Conservation (phyloP, 2,888 invertebrate species). For the Leucozona laternaria region DNA sequence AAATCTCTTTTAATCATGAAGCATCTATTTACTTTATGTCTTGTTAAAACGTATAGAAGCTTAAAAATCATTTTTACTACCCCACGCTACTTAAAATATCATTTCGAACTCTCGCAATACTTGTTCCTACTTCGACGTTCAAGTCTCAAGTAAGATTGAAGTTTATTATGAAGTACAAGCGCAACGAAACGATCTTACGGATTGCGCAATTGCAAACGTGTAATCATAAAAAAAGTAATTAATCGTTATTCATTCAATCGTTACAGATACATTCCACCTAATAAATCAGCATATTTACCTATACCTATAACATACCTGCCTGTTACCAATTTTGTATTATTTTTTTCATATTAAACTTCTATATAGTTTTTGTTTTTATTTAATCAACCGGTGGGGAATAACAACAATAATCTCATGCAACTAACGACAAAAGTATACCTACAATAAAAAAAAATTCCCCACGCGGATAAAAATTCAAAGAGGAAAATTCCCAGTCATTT, state of each 20-base stretch:
- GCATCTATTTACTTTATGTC: not conserved
- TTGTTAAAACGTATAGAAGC: not conserved
- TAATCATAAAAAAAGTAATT: conserved; percentile 41
- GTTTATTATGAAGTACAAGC: conserved; percentile 11
- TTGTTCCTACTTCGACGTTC: not conserved
- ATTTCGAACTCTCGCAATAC: not conserved
- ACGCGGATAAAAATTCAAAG: conserved; percentile 18
- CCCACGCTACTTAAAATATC: not conserved
- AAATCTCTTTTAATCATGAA: not conserved
- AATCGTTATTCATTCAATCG: conserved; percentile 47
- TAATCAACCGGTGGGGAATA: not conserved
- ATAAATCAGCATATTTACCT: not conserved
- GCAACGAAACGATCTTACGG: not conserved
- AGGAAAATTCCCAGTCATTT: conserved; percentile 68
- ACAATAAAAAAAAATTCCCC: conserved; percentile 12
- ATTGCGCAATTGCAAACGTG: conserved; percentile 29
- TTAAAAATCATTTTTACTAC: not conserved
- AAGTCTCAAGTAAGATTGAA: not conserved
- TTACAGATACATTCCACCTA: conserved; percentile 1
- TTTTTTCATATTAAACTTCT: no score
- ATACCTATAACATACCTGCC: no score
- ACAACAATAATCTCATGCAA: not conserved
- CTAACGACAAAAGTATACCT: not conserved
- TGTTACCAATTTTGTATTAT: not conserved
- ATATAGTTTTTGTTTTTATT: not conserved